A percentile compares a stretch with the other conserved stretches of the same genome.
phyloP scores from a whole-genome alignment of 2,888 invertebrate species.

The Microchrysa polita region DNA sequence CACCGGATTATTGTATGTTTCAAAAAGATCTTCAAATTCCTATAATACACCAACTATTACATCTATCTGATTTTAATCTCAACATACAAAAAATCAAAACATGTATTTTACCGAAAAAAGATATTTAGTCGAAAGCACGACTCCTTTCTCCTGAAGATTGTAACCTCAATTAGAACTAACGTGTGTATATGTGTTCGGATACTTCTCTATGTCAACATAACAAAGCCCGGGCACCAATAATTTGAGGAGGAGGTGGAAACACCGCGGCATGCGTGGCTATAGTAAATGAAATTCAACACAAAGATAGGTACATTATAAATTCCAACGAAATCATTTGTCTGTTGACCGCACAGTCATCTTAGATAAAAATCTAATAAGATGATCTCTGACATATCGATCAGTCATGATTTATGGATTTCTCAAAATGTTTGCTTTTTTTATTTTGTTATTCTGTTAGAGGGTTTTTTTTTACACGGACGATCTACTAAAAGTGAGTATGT shows the following conservation, averaged over 20 bases:
- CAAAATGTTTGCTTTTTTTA: background rate
- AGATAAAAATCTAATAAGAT: constrained; percentile 44
- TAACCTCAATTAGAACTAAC: too few relatives aligned
- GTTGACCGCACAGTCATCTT: constrained; percentile 41
- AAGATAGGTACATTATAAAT: constrained; percentile 37
- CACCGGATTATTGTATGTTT: constrained; percentile 6
- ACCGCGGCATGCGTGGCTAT: background rate
- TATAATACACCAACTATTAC: too few relatives aligned
- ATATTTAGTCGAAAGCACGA: too few relatives aligned
- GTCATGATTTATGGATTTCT: constrained; percentile 43
- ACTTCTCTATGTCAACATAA: constrained; percentile 37
- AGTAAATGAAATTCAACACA: constrained; percentile 32
- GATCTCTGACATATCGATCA: constrained; percentile 44
- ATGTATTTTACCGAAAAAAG: too few relatives aligned
- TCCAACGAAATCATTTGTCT: constrained; percentile 43
- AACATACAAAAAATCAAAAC: too few relatives aligned
- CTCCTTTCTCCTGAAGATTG: too few relatives aligned
- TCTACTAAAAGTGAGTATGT: background rate
- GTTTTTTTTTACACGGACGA: background rate
- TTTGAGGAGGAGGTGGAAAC: constrained; percentile 22
- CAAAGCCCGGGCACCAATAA: constrained; percentile 25
- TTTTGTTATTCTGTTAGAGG: background rate
- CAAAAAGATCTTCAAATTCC: too few relatives aligned
- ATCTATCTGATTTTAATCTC: too few relatives aligned
- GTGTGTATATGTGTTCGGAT: too few relatives aligned